Percentiles rank a stretch among this genome's conserved stretches.
These are phyloP conservation scores for Zaprionus taronus DNA, from an alignment of 1,140 invertebrate species.

Conservation along the genomic window DNA sequence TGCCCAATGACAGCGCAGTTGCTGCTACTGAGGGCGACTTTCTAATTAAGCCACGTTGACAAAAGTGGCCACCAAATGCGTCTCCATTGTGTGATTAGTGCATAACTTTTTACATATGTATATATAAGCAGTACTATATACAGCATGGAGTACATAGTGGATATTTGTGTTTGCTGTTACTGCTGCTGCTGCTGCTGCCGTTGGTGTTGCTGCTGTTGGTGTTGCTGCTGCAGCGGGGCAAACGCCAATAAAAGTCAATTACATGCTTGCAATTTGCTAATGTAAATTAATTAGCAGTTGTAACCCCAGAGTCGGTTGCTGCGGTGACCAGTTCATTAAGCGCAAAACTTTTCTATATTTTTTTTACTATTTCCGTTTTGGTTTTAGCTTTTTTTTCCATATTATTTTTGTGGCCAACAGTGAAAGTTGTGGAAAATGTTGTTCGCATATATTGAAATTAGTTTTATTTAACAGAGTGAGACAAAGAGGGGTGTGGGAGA, in stretches of 20 bases:
- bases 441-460: conserved; percentile 55
- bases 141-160: conserved; percentile 19
- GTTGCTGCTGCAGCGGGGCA: conserved; percentile 26
- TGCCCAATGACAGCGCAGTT: neutral
- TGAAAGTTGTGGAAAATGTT: conserved; percentile 60
- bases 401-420: conserved; percentile 17
- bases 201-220: conserved; percentile 20
- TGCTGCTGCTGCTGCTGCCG: conserved; percentile 16
- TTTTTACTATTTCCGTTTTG: neutral
- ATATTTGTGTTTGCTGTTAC: conserved; percentile 29
- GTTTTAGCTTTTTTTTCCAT: conserved; percentile 10
- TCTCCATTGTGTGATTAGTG: conserved; percentile 60
- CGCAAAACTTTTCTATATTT: conserved; percentile 42
- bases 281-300: conserved; percentile 69
- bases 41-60: conserved; percentile 52
- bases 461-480: conserved; percentile 34
- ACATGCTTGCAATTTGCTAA: conserved; percentile 67
- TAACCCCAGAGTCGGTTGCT: conserved; percentile 48
- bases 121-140: neutral
- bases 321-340: conserved; percentile 64
- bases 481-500: neutral
- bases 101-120: conserved; percentile 42
- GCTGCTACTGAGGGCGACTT: neutral
- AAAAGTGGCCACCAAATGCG: conserved; percentile 47
- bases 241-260: conserved; percentile 60